Conservation (phyloP, 92 coral and sea anemone species). For the Epizoanthus illoricatus region DNA sequence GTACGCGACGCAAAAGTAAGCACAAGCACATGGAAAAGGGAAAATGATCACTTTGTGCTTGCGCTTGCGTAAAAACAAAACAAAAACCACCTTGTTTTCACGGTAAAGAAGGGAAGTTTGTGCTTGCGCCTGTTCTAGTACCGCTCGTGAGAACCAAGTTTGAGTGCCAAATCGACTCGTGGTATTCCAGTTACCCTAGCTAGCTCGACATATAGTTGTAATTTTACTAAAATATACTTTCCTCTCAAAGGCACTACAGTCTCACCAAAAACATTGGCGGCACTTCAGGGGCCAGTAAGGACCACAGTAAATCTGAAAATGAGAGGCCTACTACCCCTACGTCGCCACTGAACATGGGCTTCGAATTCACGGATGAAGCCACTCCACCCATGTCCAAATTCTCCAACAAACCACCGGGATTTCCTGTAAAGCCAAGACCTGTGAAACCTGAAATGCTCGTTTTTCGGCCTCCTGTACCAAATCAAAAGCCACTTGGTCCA, state of each 20-base stretch:
- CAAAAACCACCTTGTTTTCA: too few species aligned
- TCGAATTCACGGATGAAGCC: neutral
- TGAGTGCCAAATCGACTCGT: too few species aligned
- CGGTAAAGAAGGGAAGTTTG: too few species aligned
- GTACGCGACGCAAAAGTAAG: too few species aligned
- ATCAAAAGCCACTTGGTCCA: neutral
- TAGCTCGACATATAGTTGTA: neutral
- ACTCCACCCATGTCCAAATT: neutral
- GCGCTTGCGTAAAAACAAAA: too few species aligned
- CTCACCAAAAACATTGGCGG: constrained; percentile 31
- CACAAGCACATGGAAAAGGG: too few species aligned
- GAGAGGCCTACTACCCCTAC: constrained; percentile 21
- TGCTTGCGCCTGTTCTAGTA: too few species aligned
- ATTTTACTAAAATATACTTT: neutral
- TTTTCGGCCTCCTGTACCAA: constrained; percentile 1
- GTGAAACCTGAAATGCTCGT: constrained; percentile 1
- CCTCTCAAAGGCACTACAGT: constrained; percentile 23
- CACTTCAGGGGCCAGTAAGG: neutral
- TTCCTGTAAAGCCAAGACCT: constrained; percentile 5
- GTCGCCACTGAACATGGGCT: constrained; percentile 26
- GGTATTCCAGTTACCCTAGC: neutral
- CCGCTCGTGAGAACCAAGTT: too few species aligned
- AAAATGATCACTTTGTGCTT: too few species aligned
- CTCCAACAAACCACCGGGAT: neutral
- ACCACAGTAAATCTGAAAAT: neutral